Evolutionary conservation across 1,140 invertebrate species (phyloP), one percentile per base, ranked within the genome.

Genomic region (Orussus abietinus): DNA sequence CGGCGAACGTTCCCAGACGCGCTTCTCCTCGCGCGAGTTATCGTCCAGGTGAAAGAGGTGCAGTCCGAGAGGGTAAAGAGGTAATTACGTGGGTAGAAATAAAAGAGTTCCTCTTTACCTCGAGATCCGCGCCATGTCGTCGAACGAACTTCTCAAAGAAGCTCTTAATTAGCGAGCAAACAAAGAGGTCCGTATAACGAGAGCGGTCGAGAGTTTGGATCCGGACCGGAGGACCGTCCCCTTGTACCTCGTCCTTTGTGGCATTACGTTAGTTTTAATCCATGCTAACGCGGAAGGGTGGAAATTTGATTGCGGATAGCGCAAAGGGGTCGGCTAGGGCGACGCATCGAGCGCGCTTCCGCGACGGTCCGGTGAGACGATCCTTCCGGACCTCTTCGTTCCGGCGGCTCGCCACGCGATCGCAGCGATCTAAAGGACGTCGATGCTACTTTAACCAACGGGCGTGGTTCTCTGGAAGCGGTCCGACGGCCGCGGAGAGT

Each of bases 231-330:
- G n/a, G 22, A n/a, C 22, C 22, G 22, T 7, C 6, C n/a, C 22
- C 6, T 25, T n/a, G 22, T 25, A 25, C 6, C n/a, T 25, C n/a
- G 22, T 25, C 22, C 22, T 25, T 25, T 25, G 22, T 25, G 22
- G 22, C 22, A 25, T 25, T 25, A 25, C 22, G 22, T 25, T 25
- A 25, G 22, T 25, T 25, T 25, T n/a, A 25, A 25, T 25, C n/a
- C 22, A 25, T 25, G 22, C n/a, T 25, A 25, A 25, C n/a, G 22
- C n/a, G n/a, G 22, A 25, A 25, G 22, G 6, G n/a, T 25, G 22
- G 22, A 25, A 25, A 25, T 25, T 25, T 25, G 6, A 25, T 25
- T 25, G 6, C n/a, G n/a, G 22, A n/a, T 25, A 7, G 22, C 22
- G n/a, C 22, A 25, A 7, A 25, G n/a, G n/a, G 22, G 22, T 7